Evolutionary conservation across 2,113 vertebrate genomes (phyloP).

Genomic region (Cacatua alba): DNA sequence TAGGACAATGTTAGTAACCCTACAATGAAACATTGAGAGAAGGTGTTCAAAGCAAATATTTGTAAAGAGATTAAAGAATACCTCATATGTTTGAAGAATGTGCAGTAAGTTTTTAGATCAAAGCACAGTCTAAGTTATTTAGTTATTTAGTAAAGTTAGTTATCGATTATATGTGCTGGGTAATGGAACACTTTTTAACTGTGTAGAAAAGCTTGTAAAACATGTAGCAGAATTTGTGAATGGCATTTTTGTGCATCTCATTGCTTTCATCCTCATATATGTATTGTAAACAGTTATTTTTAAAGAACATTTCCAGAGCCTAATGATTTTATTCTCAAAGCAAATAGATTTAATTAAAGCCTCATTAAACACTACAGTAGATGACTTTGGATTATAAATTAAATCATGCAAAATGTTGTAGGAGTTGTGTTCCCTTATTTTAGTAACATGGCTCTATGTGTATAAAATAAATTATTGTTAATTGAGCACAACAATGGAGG

Average conservation of each 20-base stretch:
- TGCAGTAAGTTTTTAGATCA: not conserved
- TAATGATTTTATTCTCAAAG: slow-evolving; percentile 48
- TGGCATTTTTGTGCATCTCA: slow-evolving; percentile 22
- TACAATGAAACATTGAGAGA: not conserved
- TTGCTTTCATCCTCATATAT: not conserved
- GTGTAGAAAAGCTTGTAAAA: slow-evolving; percentile 34
- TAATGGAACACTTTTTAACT: slow-evolving; percentile 10
- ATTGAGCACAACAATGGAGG: not conserved
- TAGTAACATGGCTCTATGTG: not conserved
- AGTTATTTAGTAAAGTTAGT: slow-evolving; percentile 30
- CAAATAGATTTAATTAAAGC: slow-evolving; percentile 58
- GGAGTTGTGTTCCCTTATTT: not conserved
- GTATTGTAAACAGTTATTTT: slow-evolving; percentile 43
- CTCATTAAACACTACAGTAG: slow-evolving; percentile 28
- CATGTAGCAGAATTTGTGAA: not conserved
- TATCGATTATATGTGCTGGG: not conserved
- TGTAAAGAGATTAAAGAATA: not conserved
- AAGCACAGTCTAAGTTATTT: slow-evolving; percentile 13
- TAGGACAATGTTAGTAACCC: not conserved
- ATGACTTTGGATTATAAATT: slow-evolving; percentile 41
- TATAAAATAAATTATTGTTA: slow-evolving; percentile 33
- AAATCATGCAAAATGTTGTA: not conserved
- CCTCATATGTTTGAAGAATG: not conserved
- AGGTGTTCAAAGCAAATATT: slow-evolving; percentile 27
- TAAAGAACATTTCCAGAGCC: not conserved